Evolutionary conservation across 2,113 vertebrate species (phyloP), one percentile per base, ranked within the genome.

Genomic region (Osmerus eperlanus): DNA sequence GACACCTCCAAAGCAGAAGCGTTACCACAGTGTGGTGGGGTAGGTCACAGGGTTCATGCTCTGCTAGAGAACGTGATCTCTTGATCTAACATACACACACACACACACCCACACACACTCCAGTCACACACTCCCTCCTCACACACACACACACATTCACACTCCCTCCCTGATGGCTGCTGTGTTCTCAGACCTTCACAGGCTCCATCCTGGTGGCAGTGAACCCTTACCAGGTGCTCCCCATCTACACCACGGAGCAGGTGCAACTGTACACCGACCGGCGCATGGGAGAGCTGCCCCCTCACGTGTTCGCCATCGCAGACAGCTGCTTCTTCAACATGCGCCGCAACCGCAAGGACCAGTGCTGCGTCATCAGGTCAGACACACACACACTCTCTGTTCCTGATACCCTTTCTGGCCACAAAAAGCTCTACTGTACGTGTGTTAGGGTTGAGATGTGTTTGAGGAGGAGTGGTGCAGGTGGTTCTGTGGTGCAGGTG

Each of bases 321-420:
- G 96, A 98, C 91, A 93, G 86, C 91, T 98, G 96, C 79, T 98
- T 95, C 75, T 97, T 96, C 91, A 97, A 94, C 87, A 95, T 99
- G 95, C 93, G 90, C 74, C 95, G 90, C 84, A 94, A 90, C 78
- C 90, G 60, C 67, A 94, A 78, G 85, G 93, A 94, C 83, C 97
- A 99, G 86, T 96, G 96, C 85, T 99, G 97, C 70, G 85, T 99
- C 73, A 99, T 99, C 92, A 99, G 97, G 97, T 99, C 77, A 81
- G 68, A 62, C n/a, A 16, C 55, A 18, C 15, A 18, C 36, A 41
- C 36, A 41, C 8, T 9, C 36, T 6, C 36, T 8, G 6, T 41
- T 41, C 36, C 36, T 41, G 36, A 41, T 8, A 9, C 9, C 41
- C 41, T 47, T 1, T 47, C 41, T 11, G 41, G 9, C 9, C 7